Base-by-base conservation (phyloP, 2,113 vertebrate genomes). In the Actenoides hombroni region DNA sequence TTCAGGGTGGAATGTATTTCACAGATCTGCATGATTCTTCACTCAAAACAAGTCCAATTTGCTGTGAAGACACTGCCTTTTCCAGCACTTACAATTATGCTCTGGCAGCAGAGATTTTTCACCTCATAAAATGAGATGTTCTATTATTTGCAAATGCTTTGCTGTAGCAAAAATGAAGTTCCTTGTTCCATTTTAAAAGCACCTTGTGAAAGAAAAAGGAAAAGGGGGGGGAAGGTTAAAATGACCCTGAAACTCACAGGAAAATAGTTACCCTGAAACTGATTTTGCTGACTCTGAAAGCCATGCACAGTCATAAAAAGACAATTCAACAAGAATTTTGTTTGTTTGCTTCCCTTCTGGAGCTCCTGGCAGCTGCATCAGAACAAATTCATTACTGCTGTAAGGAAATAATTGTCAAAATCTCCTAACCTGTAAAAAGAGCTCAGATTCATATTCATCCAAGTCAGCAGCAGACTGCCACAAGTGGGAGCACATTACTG, bases 91-190 rank as follows among this genome's bases (percentile, higher is more conserved):
- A 51, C 70, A 90, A 63, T 56, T 75, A 51, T 0, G 0, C 48
- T 77, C 63, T 93, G 91, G 88, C 87, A 94, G 74, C 56, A 81
- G 56, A 76, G 33, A 78, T 59, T 93, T 94, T 95, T 90, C 88
- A 94, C 90, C 88, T 90, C 88, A 94, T 94, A 92, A 97, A 95
- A 63, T 46, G 90, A 70, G 59, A 86, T 42, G 56, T 92, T 92
- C 90, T 86, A 88, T 80, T 74, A 88, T 73, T 69, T 85, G 64
- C 57, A 89, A 95, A 90, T 53, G 29, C 21, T 83, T 88, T 92
- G 46, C 82, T 94, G 71, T 14, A 83, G 39, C 54, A 93, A 68
- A 93, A 83, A 44, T 37, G 0, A 83, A 84, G 33, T 75, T 60
- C 39, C 20, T 83, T 81, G 31, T 35, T 95, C 51, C 37, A 81